Base-by-base conservation (phyloP, 1,140 invertebrate species). In the Lutraria rhynchaena region DNA sequence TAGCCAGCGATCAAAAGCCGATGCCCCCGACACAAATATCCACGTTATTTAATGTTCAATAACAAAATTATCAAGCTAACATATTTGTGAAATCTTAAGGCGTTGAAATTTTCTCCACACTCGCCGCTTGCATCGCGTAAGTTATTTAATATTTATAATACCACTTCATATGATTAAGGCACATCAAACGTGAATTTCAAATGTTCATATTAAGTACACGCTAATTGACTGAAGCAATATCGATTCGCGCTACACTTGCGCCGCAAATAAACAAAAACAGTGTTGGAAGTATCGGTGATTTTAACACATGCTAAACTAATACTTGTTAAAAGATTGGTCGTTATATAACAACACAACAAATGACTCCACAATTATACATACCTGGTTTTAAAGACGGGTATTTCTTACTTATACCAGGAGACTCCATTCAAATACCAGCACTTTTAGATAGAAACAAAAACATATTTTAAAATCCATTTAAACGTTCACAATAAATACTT, bases 331-430 rank as follows among this genome's bases (percentile, higher is more conserved):
- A 49, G 9, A 49, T 11, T 49, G 19, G 11, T 11, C 11, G 44
- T 49, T 49, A 19, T 49, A 19, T 49, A 49, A 49, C 19, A 19
- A 49, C 44, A 55, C 5, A 55, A n/a, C 5, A 55, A 22, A 55
- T 22, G n/a, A 55, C 5, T 19, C 7, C 4, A 55, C 5, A 9
- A 4, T n/a, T 27, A 55, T 22, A 51, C 37, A 46, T 67, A 67
- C 63, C 63, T 27, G 63, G 63, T 44, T 24, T 67, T 49, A 67
- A 49, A 46, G 49, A 67, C 63, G 63, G 63, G 31, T 67, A 67
- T 29, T 67, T 67, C 63, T 49, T 67, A 49, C 22, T 67, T 13
- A 67, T 46, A 29, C 41, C 22, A 15, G 63, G 44, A 49, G 63
- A 67, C 41, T 46, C 63, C 63, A 67, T 67, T 67, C 63, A 67